phyloP scores from a whole-genome alignment of 1,140 invertebrate genomes.

The Pristionchus pacificus region DNA sequence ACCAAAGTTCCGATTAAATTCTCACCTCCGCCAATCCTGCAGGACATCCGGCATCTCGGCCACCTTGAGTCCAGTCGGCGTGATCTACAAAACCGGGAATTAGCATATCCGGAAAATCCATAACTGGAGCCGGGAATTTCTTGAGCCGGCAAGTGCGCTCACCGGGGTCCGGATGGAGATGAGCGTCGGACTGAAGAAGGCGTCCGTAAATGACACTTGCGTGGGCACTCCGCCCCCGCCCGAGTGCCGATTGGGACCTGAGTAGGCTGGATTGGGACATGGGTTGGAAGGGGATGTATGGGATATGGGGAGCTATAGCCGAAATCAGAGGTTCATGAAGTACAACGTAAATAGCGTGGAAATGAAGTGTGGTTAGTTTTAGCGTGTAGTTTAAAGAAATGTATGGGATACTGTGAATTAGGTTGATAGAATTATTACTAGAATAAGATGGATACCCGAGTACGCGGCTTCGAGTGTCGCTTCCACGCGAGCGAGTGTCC shows the following conservation, averaged over 20 bases:
- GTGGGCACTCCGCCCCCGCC: not conserved
- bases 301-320: not conserved
- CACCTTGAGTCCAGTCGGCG: constrained; percentile 15
- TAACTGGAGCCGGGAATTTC: too few species aligned
- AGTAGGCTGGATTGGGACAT: constrained; percentile 1
- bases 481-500: too few species aligned
- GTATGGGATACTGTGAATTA: too few species aligned
- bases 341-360: constrained; percentile 7
- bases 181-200: constrained; percentile 32
- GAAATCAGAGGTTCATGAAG: not conserved
- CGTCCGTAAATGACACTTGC: constrained; percentile 24
- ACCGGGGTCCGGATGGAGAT: constrained; percentile 28
- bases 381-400: not conserved
- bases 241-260: too few species aligned
- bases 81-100: constrained; percentile 17
- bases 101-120: too few species aligned
- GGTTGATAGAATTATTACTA: too few species aligned
- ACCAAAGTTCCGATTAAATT: too few species aligned
- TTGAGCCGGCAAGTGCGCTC: too few species aligned
- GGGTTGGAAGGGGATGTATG: not conserved
- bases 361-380: constrained; percentile 10
- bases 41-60: constrained; percentile 32
- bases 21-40: constrained; percentile 33
- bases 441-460: too few species aligned
- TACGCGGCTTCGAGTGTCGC: too few species aligned